Evolutionary conservation across 2,113 vertebrate species (phyloP).

Genomic region (Paradisaea rubra): DNA sequence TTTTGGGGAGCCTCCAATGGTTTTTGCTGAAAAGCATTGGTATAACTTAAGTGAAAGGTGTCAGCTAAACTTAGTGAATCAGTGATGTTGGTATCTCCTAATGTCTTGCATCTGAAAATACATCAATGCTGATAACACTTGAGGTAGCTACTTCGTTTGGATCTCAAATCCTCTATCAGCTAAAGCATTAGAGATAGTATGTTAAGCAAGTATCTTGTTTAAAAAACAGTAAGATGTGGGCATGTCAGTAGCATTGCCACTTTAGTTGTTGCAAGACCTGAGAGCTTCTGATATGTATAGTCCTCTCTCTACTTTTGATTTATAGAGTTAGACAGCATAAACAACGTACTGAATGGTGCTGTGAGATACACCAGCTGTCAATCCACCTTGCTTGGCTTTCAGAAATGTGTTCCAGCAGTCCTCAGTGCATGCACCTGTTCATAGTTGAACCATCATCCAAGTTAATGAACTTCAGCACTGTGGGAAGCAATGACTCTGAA

Average conservation of each 20-base stretch:
- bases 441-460: background rate
- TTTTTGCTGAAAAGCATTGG: background rate
- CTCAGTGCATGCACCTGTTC: background rate
- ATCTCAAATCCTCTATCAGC: background rate
- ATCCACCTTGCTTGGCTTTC: background rate
- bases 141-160: background rate
- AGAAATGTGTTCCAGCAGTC: background rate
- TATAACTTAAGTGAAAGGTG: background rate
- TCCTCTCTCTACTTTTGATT: background rate
- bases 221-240: background rate
- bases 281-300: background rate
- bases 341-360: background rate
- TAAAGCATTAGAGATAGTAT: background rate
- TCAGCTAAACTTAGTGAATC: background rate
- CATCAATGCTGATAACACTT: background rate
- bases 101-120: background rate
- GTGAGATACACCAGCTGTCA: background rate
- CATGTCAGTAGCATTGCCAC: background rate
- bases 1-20: background rate
- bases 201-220: background rate
- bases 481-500: background rate
- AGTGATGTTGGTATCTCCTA: background rate
- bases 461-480: background rate
- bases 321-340: background rate
- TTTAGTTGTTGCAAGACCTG: background rate